These are phyloP conservation scores for Minunthozetes semirufus DNA, from an alignment of 2,888 invertebrate species.

Conservation along the genomic window DNA sequence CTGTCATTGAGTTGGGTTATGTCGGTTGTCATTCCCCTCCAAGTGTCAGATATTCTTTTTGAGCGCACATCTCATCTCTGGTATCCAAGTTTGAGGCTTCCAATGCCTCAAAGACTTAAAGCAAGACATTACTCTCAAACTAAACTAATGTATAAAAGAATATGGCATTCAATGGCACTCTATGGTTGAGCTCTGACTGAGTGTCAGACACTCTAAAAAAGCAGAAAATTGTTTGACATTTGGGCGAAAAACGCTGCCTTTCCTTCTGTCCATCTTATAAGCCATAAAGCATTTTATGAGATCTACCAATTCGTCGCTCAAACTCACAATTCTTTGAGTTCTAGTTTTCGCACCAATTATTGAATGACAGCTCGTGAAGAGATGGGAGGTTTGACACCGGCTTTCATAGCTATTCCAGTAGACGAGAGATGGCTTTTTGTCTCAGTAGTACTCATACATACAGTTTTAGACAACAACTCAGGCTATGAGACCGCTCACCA, in stretches of 20 bases:
- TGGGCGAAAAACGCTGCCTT: slow-evolving; percentile 7
- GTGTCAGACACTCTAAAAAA: not conserved
- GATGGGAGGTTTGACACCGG: slow-evolving; percentile 8
- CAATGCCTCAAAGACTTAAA: slow-evolving; percentile 15
- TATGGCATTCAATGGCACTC: slow-evolving; percentile 19
- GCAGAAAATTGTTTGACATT: slow-evolving; percentile 33
- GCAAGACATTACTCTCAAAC: slow-evolving; percentile 4
- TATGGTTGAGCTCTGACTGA: not conserved
- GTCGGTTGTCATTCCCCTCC: slow-evolving; percentile 8
- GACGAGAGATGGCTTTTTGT: slow-evolving; percentile 9
- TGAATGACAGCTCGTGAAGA: slow-evolving; percentile 23
- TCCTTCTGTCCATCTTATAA: slow-evolving; percentile 1
- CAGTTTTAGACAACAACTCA: not conserved
- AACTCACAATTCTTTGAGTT: not conserved
- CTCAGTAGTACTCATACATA: slow-evolving; percentile 10
- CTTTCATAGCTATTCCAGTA: not conserved
- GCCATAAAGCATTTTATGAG: slow-evolving; percentile 26
- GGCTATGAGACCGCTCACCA: not conserved
- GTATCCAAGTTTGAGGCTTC: slow-evolving; percentile 22
- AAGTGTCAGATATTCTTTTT: slow-evolving; percentile 27
- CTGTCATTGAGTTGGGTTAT: not conserved
- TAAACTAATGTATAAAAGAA: slow-evolving; percentile 26
- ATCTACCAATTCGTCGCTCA: slow-evolving; percentile 25
- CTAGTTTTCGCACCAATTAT: slow-evolving; percentile 22
- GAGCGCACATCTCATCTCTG: slow-evolving; percentile 23